Evolutionary conservation across 2,888 invertebrate genomes (phyloP).

Genomic region (Ditula angustiorana): DNA sequence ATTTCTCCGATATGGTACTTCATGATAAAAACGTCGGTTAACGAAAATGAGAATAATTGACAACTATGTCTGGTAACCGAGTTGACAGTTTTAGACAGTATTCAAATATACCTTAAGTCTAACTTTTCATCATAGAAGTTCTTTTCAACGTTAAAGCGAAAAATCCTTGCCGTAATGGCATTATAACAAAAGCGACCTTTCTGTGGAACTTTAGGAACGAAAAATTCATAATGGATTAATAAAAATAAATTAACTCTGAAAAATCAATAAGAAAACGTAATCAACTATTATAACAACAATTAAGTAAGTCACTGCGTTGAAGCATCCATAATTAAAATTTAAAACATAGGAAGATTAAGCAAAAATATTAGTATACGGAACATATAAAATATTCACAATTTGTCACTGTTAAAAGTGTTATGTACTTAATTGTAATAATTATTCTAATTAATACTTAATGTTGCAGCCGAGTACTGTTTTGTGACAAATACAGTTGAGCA

Average conservation of each 20-base stretch:
- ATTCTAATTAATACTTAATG: constrained; percentile 22
- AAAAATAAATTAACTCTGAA: neutral
- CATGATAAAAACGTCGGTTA: neutral
- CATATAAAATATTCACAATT: constrained; percentile 10
- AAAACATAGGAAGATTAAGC: constrained; percentile 7
- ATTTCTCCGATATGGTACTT: constrained; percentile 1
- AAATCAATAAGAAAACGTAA: neutral
- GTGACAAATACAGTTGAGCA: constrained; percentile 22
- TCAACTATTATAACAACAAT: neutral
- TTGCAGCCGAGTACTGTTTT: constrained; percentile 22
- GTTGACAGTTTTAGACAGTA: no score
- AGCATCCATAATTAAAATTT: neutral
- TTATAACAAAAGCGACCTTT: neutral
- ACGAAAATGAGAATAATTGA: no score
- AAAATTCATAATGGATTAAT: neutral
- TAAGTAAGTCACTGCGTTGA: constrained; percentile 4
- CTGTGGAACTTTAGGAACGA: neutral
- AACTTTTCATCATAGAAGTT: no score
- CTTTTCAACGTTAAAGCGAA: no score
- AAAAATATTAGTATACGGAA: constrained; percentile 4
- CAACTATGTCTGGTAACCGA: no score
- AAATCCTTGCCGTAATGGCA: neutral
- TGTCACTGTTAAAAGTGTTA: constrained; percentile 18
- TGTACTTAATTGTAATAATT: constrained; percentile 25
- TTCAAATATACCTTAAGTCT: no score